Percentiles rank a stretch among this genome's conserved stretches.
Conservation (phyloP, 2,888 invertebrate species). For the Eupsilia transversa region DNA sequence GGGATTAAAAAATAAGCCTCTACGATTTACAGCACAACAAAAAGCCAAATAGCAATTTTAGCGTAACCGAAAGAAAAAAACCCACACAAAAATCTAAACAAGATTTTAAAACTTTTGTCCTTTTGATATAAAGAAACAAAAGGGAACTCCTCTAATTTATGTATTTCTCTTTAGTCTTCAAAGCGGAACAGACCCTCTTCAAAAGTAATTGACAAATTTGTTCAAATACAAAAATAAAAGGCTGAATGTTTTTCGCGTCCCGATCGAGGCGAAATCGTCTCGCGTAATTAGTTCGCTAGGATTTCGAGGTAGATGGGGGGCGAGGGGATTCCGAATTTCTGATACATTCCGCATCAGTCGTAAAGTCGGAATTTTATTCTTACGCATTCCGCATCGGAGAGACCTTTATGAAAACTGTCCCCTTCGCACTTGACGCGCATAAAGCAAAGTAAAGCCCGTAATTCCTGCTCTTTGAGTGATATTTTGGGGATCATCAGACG, state of each 20-base stretch:
- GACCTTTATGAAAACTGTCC: slow-evolving; percentile 82
- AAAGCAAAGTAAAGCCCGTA: slow-evolving; percentile 81
- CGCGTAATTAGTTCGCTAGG: slow-evolving; percentile 82
- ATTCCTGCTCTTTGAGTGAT: slow-evolving; percentile 86
- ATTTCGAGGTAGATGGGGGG: slow-evolving; percentile 63
- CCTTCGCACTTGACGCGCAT: slow-evolving; percentile 74
- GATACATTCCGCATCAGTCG: slow-evolving; percentile 77
- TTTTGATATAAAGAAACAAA: slow-evolving; percentile 83
- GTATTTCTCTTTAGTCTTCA: slow-evolving; percentile 74
- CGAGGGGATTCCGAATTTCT: slow-evolving; percentile 65
- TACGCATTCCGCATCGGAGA: slow-evolving; percentile 71
- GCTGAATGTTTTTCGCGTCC: slow-evolving; percentile 65
- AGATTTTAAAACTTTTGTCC: slow-evolving; percentile 82
- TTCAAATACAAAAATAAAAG: slow-evolving; percentile 80
- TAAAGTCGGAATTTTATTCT: slow-evolving; percentile 80
- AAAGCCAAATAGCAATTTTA: slow-evolving; percentile 70
- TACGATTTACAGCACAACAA: slow-evolving; percentile 67
- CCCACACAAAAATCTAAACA: slow-evolving; percentile 78
- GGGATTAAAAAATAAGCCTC: slow-evolving; percentile 66
- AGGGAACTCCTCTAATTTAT: slow-evolving; percentile 80
- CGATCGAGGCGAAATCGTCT: slow-evolving; percentile 71
- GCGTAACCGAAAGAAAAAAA: slow-evolving; percentile 68
- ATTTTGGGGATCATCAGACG: slow-evolving; percentile 82
- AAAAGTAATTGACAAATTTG: slow-evolving; percentile 85
- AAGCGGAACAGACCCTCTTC: slow-evolving; percentile 78